These are phyloP conservation scores for Myotis planiceps DNA, from an alignment of 2,797 vertebrate species.

Conservation along the genomic window DNA sequence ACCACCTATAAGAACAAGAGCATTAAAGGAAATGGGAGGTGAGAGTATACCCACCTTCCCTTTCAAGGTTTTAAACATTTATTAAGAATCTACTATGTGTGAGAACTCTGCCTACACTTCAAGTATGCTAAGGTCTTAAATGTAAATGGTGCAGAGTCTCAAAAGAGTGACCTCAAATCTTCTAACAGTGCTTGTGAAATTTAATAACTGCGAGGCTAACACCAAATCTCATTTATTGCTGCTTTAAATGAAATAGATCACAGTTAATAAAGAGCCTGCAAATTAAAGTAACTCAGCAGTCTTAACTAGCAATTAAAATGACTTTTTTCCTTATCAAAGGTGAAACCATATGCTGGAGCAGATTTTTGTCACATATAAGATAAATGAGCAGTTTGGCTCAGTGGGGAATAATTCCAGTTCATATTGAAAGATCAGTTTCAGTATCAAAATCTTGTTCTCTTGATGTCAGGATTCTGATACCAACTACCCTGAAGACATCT, in stretches of 20 bases:
- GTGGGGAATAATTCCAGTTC: constrained; percentile 61
- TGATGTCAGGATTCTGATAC: constrained; percentile 41
- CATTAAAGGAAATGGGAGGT: not conserved
- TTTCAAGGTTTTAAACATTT: not conserved
- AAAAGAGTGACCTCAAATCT: constrained; percentile 28
- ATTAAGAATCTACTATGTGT: constrained; percentile 34
- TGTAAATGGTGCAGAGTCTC: not conserved
- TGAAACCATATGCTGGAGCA: constrained; percentile 65
- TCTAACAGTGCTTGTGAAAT: constrained; percentile 49
- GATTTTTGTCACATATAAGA: constrained; percentile 70
- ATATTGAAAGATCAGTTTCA: constrained; percentile 47
- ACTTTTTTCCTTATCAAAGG: constrained; percentile 46
- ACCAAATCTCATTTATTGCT: constrained; percentile 68
- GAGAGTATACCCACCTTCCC: not conserved
- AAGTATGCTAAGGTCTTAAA: not conserved
- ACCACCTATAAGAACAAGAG: not conserved
- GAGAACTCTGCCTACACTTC: not conserved
- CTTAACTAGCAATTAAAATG: constrained; percentile 80
- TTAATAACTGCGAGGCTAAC: constrained; percentile 67
- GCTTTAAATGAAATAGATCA: constrained; percentile 78
- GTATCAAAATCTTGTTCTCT: constrained; percentile 58
- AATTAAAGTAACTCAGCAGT: constrained; percentile 76
- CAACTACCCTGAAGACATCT: not conserved
- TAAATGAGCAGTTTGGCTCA: constrained; percentile 67
- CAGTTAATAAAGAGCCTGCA: constrained; percentile 77